Evolutionary conservation across 1,140 invertebrate species (phyloP).

Genomic region (Mactra quadrangularis): DNA sequence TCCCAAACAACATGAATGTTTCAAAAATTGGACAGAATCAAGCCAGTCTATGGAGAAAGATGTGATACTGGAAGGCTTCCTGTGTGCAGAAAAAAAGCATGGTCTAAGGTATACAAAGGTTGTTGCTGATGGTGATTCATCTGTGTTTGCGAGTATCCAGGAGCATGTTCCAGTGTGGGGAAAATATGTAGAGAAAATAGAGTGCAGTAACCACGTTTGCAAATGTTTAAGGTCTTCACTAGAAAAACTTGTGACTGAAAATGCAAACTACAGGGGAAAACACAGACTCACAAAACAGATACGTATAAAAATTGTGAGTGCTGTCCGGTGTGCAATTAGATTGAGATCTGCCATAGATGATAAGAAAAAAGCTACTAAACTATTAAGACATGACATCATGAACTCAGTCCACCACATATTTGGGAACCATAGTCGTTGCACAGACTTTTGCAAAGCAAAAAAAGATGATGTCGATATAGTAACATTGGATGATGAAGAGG

Average conservation of each 20-base stretch:
- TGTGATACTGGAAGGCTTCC: too few species aligned
- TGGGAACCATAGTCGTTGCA: not conserved
- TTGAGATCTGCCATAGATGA: conserved; percentile 35
- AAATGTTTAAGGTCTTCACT: conserved; percentile 80
- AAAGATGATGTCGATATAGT: not conserved
- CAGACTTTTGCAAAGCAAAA: conserved; percentile 3
- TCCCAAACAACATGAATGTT: conserved; percentile 80
- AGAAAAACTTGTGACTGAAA: conserved; percentile 53
- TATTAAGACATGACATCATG: conserved; percentile 36
- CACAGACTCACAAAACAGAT: too few species aligned
- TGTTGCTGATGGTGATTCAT: conserved; percentile 82
- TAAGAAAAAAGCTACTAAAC: not conserved
- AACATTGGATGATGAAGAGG: not conserved
- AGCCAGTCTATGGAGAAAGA: too few species aligned
- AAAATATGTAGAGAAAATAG: conserved; percentile 70
- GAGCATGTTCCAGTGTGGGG: too few species aligned
- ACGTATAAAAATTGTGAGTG: conserved; percentile 19
- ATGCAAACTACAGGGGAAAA: conserved; percentile 25
- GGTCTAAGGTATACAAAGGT: conserved; percentile 75
- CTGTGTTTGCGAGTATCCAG: conserved; percentile 76
- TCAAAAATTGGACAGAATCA: too few species aligned
- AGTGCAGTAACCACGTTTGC: conserved; percentile 78
- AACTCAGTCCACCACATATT: not conserved
- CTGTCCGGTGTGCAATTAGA: conserved; percentile 47
- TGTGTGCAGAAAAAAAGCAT: conserved; percentile 77